Percentiles rank a stretch among this genome's conserved stretches.
Evolutionary conservation across 2,797 vertebrate species (phyloP).

Genomic region (Spondyliosoma cantharus): DNA sequence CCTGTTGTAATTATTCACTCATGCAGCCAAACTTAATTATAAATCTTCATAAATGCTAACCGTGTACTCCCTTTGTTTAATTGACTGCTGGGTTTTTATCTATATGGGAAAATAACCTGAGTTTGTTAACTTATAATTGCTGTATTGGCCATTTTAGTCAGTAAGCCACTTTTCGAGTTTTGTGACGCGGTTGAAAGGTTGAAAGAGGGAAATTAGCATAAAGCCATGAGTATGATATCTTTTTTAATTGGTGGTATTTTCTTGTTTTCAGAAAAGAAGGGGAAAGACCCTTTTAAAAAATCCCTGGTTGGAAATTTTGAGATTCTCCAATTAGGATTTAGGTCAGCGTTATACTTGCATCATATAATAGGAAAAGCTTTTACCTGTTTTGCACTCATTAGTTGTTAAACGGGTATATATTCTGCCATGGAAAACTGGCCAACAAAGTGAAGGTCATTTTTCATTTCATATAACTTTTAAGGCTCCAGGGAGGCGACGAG

Average conservation of each 20-base stretch:
- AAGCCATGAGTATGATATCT: neutral
- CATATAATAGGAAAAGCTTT: neutral
- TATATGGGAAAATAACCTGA: conserved; percentile 11
- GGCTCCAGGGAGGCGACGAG: neutral
- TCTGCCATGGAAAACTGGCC: neutral
- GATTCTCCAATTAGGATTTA: neutral
- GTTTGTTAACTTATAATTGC: conserved; percentile 24
- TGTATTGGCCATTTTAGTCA: neutral
- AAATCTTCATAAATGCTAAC: conserved; percentile 39
- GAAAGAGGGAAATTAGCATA: neutral
- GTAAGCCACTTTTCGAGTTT: neutral
- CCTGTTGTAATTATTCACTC: conserved; percentile 27
- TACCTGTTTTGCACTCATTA: neutral
- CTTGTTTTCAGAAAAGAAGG: neutral
- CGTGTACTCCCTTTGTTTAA: conserved; percentile 15
- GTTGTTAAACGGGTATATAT: conserved; percentile 15
- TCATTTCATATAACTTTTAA: conserved; percentile 2
- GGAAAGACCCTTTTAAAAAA: neutral
- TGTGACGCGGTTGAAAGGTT: neutral
- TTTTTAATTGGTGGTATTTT: neutral
- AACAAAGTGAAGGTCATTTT: conserved; percentile 19
- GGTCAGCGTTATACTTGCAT: neutral
- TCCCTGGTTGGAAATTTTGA: neutral
- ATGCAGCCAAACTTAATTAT: conserved; percentile 38
- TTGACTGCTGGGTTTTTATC: conserved; percentile 26